Percentiles rank a stretch among this genome's conserved stretches.
phyloP scores from a whole-genome alignment of 1,140 invertebrate genomes.

The Apis florea region DNA sequence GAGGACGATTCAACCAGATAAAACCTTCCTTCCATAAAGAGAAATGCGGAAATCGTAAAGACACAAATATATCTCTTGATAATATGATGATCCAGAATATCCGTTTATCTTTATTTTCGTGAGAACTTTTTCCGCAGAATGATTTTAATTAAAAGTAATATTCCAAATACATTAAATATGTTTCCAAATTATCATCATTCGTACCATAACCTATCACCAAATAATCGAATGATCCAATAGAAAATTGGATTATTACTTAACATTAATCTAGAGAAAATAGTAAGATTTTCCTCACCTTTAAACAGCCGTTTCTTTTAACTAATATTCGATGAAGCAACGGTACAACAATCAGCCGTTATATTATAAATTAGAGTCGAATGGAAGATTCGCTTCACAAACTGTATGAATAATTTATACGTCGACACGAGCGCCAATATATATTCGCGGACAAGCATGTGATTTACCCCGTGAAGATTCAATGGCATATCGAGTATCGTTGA shows the following conservation, averaged over 20 bases:
- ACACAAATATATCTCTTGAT: constrained; percentile 18
- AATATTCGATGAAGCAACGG: constrained; percentile 24
- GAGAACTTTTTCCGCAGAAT: constrained; percentile 21
- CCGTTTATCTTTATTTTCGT: constrained; percentile 32
- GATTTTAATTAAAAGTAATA: not conserved
- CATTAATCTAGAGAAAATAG: constrained; percentile 1
- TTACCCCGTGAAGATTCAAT: not conserved
- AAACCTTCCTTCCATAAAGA: constrained; percentile 9
- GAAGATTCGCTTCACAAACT: constrained; percentile 28
- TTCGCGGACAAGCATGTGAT: not conserved
- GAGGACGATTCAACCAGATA: constrained; percentile 58
- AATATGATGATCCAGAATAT: constrained; percentile 7
- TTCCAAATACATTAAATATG: not conserved
- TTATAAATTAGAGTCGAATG: constrained; percentile 45
- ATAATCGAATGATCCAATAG: not conserved
- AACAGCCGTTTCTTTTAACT: not conserved
- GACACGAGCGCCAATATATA: not conserved
- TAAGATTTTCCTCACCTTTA: too few species aligned
- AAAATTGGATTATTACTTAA: not conserved
- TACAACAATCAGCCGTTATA: constrained; percentile 13
- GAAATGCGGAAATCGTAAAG: constrained; percentile 32
- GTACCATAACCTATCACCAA: not conserved
- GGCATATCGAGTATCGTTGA: constrained; percentile 9
- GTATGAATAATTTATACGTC: constrained; percentile 41
- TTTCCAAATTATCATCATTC: too few species aligned